Evolutionary conservation across 2,888 invertebrate genomes (phyloP).

Genomic region (Acheta domesticus): DNA sequence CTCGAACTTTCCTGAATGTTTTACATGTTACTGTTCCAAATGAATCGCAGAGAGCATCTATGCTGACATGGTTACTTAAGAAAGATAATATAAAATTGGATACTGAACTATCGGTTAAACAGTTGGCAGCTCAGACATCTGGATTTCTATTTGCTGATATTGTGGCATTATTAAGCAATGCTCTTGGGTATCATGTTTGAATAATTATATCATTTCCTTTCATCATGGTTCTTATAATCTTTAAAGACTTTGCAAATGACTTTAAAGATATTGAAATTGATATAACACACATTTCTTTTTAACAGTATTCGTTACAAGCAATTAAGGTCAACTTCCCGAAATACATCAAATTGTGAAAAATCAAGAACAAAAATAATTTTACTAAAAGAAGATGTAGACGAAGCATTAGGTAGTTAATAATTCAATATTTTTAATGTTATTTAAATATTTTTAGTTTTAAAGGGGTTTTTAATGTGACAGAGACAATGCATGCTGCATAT

Average conservation of each 20-base stretch:
- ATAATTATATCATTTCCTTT: conserved; percentile 18
- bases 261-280: conserved; percentile 44
- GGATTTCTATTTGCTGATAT: conserved; percentile 74
- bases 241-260: conserved; percentile 39
- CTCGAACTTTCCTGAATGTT: conserved; percentile 67
- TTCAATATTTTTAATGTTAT: conserved; percentile 37
- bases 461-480: conserved; percentile 51
- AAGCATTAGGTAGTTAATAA: conserved; percentile 36
- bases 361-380: conserved; percentile 23
- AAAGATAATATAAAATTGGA: conserved; percentile 41
- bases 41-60: conserved; percentile 58
- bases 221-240: neutral
- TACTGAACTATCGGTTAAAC: conserved; percentile 33
- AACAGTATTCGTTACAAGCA: conserved; percentile 45
- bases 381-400: conserved; percentile 34
- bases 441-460: conserved; percentile 42
- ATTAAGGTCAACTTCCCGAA: conserved; percentile 40
- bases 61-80: conserved; percentile 66
- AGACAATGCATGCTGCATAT: conserved; percentile 63
- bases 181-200: conserved; percentile 49
- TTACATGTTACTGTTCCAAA: conserved; percentile 59
- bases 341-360: too few relatives aligned
- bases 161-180: conserved; percentile 62
- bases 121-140: conserved; percentile 48
- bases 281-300: conserved; percentile 39